Evolutionary conservation across 2,797 vertebrate genomes (phyloP).

Genomic region (Sebastes cheni): DNA sequence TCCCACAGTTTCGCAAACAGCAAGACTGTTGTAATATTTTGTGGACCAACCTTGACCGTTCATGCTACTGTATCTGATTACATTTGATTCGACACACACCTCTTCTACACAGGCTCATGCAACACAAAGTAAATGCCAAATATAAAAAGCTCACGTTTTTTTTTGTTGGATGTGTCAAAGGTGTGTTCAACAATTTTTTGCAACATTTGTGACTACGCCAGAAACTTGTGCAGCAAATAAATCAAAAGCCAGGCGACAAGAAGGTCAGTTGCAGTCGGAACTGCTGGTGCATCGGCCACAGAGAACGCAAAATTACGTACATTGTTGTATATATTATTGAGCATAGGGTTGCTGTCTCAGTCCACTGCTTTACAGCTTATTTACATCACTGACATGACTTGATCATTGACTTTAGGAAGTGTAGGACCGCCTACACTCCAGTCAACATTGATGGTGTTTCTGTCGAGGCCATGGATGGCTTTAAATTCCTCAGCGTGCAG

Average conservation of each 20-base stretch:
- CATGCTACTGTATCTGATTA: slow-evolving; percentile 13
- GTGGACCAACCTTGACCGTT: slow-evolving; percentile 12
- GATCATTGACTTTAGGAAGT: too few species aligned
- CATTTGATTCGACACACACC: slow-evolving; percentile 12
- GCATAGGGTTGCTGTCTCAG: neutral
- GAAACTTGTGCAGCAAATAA: neutral
- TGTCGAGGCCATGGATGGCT: neutral
- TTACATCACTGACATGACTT: neutral
- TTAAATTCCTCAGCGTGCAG: neutral
- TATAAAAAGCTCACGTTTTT: neutral
- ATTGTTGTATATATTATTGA: neutral
- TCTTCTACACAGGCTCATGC: neutral
- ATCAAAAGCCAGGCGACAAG: neutral
- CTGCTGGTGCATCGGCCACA: neutral
- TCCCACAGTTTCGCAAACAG: slow-evolving; percentile 68
- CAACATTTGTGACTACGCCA: neutral
- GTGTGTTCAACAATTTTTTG: neutral
- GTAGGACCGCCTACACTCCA: neutral
- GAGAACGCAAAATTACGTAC: neutral
- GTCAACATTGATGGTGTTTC: neutral
- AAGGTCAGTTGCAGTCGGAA: neutral
- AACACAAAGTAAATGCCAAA: neutral
- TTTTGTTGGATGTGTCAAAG: neutral
- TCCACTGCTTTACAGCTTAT: neutral
- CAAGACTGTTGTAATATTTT: slow-evolving; percentile 33